A percentile compares a stretch with the other conserved stretches of the same genome.
Conservation (phyloP, 2,888 invertebrate species). For the Rhorus exstirpatorius region DNA sequence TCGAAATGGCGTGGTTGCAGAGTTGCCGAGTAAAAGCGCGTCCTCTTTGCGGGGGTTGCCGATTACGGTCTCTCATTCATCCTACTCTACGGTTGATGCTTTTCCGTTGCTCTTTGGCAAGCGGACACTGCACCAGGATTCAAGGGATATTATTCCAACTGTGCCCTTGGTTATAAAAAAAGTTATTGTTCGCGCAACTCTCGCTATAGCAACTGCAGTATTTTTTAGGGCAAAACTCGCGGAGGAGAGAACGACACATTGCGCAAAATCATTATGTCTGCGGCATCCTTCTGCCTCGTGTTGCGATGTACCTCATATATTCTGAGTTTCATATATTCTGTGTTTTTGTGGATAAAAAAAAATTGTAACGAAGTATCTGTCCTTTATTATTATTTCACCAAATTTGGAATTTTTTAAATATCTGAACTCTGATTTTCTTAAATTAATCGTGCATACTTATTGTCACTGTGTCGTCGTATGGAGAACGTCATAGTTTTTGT, state of each 20-base stretch:
- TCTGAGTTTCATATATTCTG: too few species aligned
- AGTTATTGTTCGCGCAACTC: constrained; percentile 49
- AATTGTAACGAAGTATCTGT: too few species aligned
- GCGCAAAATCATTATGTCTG: constrained; percentile 4
- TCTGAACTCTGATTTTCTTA: too few species aligned
- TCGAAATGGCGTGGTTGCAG: constrained; percentile 31
- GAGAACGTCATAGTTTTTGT: too few species aligned
- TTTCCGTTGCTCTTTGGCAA: constrained; percentile 18
- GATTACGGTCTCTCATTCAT: constrained; percentile 66
- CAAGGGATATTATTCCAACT: constrained; percentile 2
- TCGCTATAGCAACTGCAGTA: background rate
- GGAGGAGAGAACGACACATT: constrained; percentile 1
- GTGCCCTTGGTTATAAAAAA: constrained; percentile 58
- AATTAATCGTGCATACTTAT: too few species aligned
- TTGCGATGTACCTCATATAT: background rate
- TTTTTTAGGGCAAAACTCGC: background rate
- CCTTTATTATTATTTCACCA: too few species aligned
- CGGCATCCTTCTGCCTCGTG: background rate
- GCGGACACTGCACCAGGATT: constrained; percentile 9
- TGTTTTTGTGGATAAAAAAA: too few species aligned
- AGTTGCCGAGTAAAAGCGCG: background rate
- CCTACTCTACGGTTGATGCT: constrained; percentile 40
- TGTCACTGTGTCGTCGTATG: too few species aligned
- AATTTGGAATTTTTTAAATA: too few species aligned
- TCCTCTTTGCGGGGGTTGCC: constrained; percentile 41